Conservation (phyloP, 2,797 vertebrate species). For the Sebastes itinus region DNA sequence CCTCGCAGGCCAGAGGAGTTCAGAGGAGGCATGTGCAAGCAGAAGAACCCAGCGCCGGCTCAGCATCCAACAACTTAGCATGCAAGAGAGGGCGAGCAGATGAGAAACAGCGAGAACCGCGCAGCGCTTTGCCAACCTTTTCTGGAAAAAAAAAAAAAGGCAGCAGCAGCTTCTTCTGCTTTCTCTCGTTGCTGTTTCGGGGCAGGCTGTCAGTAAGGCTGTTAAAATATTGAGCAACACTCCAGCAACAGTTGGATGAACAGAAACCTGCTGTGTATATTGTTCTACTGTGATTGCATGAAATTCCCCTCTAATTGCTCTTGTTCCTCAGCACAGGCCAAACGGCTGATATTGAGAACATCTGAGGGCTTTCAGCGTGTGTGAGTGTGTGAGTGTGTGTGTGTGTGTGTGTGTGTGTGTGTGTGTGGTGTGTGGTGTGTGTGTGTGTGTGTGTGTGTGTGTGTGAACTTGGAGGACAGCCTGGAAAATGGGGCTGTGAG, state of each 20-base stretch:
- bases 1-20: slow-evolving; percentile 60
- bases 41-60: slow-evolving; percentile 35
- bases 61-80: slow-evolving; percentile 56
- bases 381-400: too few species aligned
- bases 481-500: slow-evolving; percentile 55
- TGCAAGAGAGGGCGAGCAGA: slow-evolving; percentile 48
- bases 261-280: slow-evolving; percentile 67
- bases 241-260: slow-evolving; percentile 60
- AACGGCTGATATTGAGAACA: slow-evolving; percentile 67
- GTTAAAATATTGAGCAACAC: slow-evolving; percentile 53
- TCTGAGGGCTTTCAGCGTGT: slow-evolving; percentile 59
- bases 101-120: slow-evolving; percentile 41
- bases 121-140: slow-evolving; percentile 31
- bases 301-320: slow-evolving; percentile 69
- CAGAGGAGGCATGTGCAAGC: slow-evolving; percentile 54
- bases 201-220: slow-evolving; percentile 45
- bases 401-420: too few species aligned
- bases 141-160: neutral
- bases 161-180: slow-evolving; percentile 44
- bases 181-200: slow-evolving; percentile 33
- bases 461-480: slow-evolving; percentile 42
- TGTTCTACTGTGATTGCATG: slow-evolving; percentile 73
- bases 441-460: neutral
- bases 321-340: slow-evolving; percentile 53
- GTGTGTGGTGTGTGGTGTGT: too few species aligned